Base-by-base conservation (phyloP, 1,140 invertebrate genomes). In the Drosophila virilis region DNA sequence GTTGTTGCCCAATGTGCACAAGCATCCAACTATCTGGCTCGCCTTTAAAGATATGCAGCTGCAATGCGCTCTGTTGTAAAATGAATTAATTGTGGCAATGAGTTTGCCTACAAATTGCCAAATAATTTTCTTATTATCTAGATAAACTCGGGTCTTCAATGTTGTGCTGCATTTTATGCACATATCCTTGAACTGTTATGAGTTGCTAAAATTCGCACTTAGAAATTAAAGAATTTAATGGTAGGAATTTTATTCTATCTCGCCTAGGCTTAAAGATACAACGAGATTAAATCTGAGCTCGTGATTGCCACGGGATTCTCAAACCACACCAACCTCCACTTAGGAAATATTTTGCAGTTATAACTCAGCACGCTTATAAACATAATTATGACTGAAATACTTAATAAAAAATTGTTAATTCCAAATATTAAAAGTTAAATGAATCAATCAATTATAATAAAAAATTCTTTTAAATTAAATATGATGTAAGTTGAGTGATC, bases 1-100 rank as follows among this genome's bases (percentile, higher is more conserved):
- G 84, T 80, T 88, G 74, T 88, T 88, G 70, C 84, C 58, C 74
- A 88, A 88, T 69, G 64, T 42, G 17, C 46, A 35, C 57, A 42
- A 42, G 55, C 46, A 33, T 58, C 35, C 12, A 37, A 17, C 15
- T 35, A 51, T 52, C 50, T 58, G 65, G 67, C 42, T 79, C 35
- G 22, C 35, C 40, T 38, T 59, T 50, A 38, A 59, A 54, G 33
- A 33, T 52, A 58, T 67, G 62, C 52, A 68, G 65, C 50, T 54
- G 50, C 52, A 68, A 12, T 50, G 43, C 8, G 35, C 22, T 13
- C 13, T 28, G 15, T 33, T 38, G n/a, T 13, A 48, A 61, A 60
- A 48, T 62, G n/a, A 77, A 70, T 62, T 42, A 43, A 64, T 71
- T 75, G 66, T 74, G 70, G 48, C 57, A 70, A 74, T 61, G 70